These are phyloP conservation scores for Myripristis murdjan DNA, from an alignment of 2,797 vertebrate genomes.

Conservation along the genomic window DNA sequence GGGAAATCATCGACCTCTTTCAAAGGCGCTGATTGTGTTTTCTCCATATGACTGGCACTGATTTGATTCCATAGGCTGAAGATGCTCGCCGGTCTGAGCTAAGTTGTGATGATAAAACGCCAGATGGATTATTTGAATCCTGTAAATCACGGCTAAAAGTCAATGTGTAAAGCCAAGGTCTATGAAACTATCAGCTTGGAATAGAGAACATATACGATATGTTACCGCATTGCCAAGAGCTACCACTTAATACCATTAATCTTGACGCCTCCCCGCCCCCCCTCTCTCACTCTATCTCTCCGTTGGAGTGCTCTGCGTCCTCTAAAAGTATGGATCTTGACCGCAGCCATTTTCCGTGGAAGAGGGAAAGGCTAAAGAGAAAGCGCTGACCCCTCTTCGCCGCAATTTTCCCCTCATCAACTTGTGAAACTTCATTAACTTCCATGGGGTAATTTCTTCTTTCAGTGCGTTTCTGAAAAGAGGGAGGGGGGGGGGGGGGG, in stretches of 20 bases:
- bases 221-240: conserved; percentile 82
- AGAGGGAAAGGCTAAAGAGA: conserved; percentile 86
- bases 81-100: conserved; percentile 29
- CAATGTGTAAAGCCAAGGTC: conserved; percentile 77
- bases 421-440: conserved; percentile 88
- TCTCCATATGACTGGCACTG: conserved; percentile 25
- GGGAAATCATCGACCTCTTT: conserved; percentile 31
- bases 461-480: conserved; percentile 67
- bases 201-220: conserved; percentile 77
- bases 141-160: conserved; percentile 82
- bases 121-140: conserved; percentile 76
- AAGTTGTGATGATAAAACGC: conserved; percentile 63
- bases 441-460: conserved; percentile 83
- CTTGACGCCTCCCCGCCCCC: conserved; percentile 42
- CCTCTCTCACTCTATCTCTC: conserved; percentile 70
- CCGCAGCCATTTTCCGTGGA: conserved; percentile 84
- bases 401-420: conserved; percentile 86
- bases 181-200: conserved; percentile 80
- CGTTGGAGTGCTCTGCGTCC: conserved; percentile 79
- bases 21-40: conserved; percentile 50
- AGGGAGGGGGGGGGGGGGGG: conserved; percentile 4
- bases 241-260: conserved; percentile 86
- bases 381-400: conserved; percentile 85
- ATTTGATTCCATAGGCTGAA: conserved; percentile 28
- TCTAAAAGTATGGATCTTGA: conserved; percentile 86